Evolutionary conservation across 2,888 invertebrate genomes (phyloP).

Genomic region (Orchesellides sinensis): DNA sequence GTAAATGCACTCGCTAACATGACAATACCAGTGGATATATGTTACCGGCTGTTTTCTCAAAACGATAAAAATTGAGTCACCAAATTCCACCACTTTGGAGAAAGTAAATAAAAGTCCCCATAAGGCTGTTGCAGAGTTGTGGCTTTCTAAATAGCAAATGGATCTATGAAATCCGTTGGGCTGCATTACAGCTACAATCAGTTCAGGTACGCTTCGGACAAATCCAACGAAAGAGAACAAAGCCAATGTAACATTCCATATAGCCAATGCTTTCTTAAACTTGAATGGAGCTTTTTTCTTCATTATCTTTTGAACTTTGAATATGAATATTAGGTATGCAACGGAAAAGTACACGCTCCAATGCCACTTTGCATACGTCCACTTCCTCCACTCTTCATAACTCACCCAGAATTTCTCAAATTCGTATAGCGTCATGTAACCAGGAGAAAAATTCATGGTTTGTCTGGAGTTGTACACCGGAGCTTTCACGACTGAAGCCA

Average conservation of each 20-base stretch:
- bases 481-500: too few species aligned
- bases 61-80: slow-evolving; percentile 68
- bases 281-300: not conserved
- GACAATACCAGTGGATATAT: slow-evolving; percentile 71
- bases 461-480: slow-evolving; percentile 27
- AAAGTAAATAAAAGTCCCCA: slow-evolving; percentile 67
- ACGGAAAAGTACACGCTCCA: slow-evolving; percentile 47
- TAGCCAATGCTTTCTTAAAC: not conserved
- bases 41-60: slow-evolving; percentile 66
- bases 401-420: slow-evolving; percentile 46
- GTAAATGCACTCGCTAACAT: slow-evolving; percentile 67
- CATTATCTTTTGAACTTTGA: not conserved
- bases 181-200: slow-evolving; percentile 17
- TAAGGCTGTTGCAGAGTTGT: slow-evolving; percentile 65
- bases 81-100: slow-evolving; percentile 68
- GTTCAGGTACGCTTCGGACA: slow-evolving; percentile 36
- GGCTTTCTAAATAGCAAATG: slow-evolving; percentile 53
- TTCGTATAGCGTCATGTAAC: slow-evolving; percentile 32
- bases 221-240: slow-evolving; percentile 47
- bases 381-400: slow-evolving; percentile 45
- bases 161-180: slow-evolving; percentile 43
- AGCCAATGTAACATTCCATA: slow-evolving; percentile 49
- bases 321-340: slow-evolving; percentile 19
- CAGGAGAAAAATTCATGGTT: slow-evolving; percentile 28
- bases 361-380: slow-evolving; percentile 49